These are phyloP conservation scores for Labeo rohita DNA, from an alignment of 2,113 vertebrate genomes.

Conservation along the genomic window DNA sequence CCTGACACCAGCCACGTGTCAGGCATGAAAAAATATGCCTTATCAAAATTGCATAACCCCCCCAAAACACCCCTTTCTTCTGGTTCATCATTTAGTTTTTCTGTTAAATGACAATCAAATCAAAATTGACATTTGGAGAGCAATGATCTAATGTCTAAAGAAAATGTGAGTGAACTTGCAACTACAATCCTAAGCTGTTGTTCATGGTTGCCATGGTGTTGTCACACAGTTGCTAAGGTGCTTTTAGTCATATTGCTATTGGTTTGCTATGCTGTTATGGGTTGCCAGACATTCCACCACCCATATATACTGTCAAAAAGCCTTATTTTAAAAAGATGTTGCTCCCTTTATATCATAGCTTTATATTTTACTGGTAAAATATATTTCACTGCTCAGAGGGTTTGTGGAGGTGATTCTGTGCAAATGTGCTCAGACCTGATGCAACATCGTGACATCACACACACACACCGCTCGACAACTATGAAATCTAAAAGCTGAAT, in stretches of 20 bases:
- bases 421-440: conserved; percentile 63
- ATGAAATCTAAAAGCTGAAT: conserved; percentile 23
- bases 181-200: background rate
- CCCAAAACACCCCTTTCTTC: background rate
- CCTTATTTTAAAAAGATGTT: background rate
- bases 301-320: background rate
- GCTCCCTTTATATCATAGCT: background rate
- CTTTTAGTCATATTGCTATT: background rate
- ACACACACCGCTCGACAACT: conserved; percentile 62
- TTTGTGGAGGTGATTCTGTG: background rate
- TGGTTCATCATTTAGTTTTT: background rate
- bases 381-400: background rate
- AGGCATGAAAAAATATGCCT: background rate
- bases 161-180: background rate
- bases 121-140: background rate
- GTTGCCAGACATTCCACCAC: background rate
- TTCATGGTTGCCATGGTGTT: background rate
- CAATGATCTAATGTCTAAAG: background rate
- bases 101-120: background rate
- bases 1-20: background rate
- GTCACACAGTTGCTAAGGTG: background rate
- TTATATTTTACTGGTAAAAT: background rate
- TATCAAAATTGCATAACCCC: background rate
- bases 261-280: background rate
- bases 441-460: conserved; percentile 58